Evolutionary conservation across 2,113 vertebrate species (phyloP).

Genomic region (Semnopithecus entellus): DNA sequence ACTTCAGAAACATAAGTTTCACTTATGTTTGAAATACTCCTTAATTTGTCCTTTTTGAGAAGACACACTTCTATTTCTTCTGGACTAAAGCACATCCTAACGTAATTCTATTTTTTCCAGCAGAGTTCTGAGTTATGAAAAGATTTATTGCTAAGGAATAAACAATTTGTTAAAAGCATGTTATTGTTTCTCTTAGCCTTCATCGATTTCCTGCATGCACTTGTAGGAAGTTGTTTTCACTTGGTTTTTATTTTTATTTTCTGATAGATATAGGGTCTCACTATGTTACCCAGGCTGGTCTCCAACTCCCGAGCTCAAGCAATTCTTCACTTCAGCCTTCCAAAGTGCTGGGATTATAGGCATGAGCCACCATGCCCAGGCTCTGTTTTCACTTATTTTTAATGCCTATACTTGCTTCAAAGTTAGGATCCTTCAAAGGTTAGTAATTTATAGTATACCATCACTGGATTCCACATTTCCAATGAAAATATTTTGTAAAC

Average conservation of each 20-base stretch:
- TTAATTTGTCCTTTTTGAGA: background rate
- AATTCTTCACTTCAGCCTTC: too few relatives aligned
- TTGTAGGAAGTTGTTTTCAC: background rate
- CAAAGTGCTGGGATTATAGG: too few relatives aligned
- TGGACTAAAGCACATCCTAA: background rate
- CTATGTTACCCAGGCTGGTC: too few relatives aligned
- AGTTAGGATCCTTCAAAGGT: background rate
- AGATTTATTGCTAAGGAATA: background rate
- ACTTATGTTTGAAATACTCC: background rate
- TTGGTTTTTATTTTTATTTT: background rate
- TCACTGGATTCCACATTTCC: background rate
- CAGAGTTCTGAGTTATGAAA: background rate
- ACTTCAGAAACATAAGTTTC: background rate
- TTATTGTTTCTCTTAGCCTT: background rate
- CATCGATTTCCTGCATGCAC: background rate
- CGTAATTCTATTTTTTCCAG: background rate
- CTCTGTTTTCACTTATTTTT: slow-evolving; percentile 10
- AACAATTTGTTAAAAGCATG: background rate
- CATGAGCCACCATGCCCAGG: too few relatives aligned
- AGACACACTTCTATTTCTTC: background rate
- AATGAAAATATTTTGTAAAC: background rate
- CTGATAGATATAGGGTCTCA: too few relatives aligned
- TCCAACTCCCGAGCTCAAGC: too few relatives aligned
- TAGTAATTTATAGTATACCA: background rate
- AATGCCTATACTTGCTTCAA: background rate